phyloP scores from a whole-genome alignment of 2,888 invertebrate species.

The Pogonocherus hispidulus region DNA sequence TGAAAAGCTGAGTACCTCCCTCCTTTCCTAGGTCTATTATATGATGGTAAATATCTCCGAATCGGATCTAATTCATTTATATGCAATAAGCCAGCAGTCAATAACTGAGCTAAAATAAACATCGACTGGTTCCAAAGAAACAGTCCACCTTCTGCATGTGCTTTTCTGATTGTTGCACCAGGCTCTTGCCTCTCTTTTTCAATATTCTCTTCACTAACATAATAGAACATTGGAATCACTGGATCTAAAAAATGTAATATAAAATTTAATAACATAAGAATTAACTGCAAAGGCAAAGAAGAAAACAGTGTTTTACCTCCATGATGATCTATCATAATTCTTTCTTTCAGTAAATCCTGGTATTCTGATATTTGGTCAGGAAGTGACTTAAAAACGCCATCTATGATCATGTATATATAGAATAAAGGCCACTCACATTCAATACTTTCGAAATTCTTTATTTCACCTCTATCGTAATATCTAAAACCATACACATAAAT shows the following conservation, averaged over 20 bases:
- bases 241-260: slow-evolving; percentile 74
- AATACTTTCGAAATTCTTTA: slow-evolving; percentile 94
- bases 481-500: slow-evolving; percentile 59
- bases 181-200: slow-evolving; percentile 81
- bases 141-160: slow-evolving; percentile 73
- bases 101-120: slow-evolving; percentile 92
- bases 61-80: slow-evolving; percentile 97
- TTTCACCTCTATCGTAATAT: slow-evolving; percentile 91
- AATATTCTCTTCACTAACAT: slow-evolving; percentile 80
- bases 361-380: slow-evolving; percentile 94
- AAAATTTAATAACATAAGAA: no score
- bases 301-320: slow-evolving; percentile 73
- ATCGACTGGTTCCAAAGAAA: slow-evolving; percentile 97
- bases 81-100: slow-evolving; percentile 90
- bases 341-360: slow-evolving; percentile 84
- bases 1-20: slow-evolving; percentile 98
- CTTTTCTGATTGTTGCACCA: slow-evolving; percentile 63
- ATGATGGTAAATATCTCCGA: slow-evolving; percentile 93
- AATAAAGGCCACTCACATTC: slow-evolving; percentile 99
- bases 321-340: slow-evolving; percentile 85
- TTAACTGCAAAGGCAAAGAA: not conserved
- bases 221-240: slow-evolving; percentile 95
- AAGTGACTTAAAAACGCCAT: slow-evolving; percentile 90
- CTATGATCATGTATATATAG: slow-evolving; percentile 95
- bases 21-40: slow-evolving; percentile 91